These are phyloP conservation scores for Eulacestoma nigropectus DNA, from an alignment of 2,113 vertebrate genomes.

Conservation along the genomic window DNA sequence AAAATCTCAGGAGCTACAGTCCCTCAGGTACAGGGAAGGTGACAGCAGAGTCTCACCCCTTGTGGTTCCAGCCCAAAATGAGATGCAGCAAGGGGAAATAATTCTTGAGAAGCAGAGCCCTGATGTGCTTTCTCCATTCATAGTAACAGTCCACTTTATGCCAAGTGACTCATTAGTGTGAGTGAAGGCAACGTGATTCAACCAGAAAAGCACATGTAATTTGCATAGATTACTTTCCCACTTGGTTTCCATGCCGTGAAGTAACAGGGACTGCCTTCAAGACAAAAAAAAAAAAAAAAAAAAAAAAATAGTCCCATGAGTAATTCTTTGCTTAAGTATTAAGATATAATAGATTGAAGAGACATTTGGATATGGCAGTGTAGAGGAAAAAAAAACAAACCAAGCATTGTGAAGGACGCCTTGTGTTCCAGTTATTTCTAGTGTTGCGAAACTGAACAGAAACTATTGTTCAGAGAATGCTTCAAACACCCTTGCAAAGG, in stretches of 20 bases:
- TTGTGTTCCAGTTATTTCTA: neutral
- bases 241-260: conserved; percentile 16
- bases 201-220: conserved; percentile 43
- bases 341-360: neutral
- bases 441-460: neutral
- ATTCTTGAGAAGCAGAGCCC: conserved; percentile 15
- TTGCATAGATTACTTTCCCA: conserved; percentile 51
- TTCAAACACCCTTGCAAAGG: neutral
- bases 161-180: conserved; percentile 48
- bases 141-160: conserved; percentile 27
- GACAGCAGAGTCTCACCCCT: neutral
- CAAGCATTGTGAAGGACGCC: neutral
- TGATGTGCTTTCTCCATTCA: conserved; percentile 36
- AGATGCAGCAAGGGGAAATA: conserved; percentile 30
- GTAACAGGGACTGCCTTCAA: neutral
- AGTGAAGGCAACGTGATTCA: conserved; percentile 39
- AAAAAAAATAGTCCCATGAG: neutral
- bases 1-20: neutral
- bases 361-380: neutral
- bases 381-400: neutral
- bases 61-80: neutral
- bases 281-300: neutral
- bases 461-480: neutral
- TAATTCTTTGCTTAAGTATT: neutral
- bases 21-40: neutral